phyloP scores from a whole-genome alignment of 2,797 vertebrate species.

The Sciurus vulgaris region DNA sequence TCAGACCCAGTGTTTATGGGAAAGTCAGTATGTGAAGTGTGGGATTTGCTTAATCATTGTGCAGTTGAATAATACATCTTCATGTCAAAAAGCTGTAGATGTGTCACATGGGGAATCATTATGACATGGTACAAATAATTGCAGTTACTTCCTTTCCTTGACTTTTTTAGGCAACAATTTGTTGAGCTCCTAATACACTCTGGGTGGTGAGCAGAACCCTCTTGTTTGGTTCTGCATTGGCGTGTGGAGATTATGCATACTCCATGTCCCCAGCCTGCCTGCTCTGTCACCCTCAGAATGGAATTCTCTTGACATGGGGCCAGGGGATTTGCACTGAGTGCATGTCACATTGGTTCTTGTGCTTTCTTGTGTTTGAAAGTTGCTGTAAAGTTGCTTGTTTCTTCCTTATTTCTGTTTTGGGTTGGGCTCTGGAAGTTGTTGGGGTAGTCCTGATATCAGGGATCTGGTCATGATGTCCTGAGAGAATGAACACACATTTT shows the following conservation, averaged over 20 bases:
- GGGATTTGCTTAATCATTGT: not conserved
- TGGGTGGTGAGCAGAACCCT: not conserved
- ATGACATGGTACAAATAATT: not conserved
- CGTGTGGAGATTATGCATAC: too few relatives aligned
- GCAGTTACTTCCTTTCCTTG: not conserved
- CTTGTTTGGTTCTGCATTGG: not conserved
- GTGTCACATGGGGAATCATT: not conserved
- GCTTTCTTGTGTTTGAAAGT: not conserved
- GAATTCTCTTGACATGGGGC: not conserved
- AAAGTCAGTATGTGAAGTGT: not conserved
- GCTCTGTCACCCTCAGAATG: not conserved
- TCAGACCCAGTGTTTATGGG: not conserved
- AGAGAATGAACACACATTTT: too few relatives aligned
- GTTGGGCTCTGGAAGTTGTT: not conserved
- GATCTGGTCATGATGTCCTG: not conserved
- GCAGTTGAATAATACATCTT: not conserved
- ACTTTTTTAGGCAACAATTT: not conserved
- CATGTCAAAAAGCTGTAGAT: not conserved
- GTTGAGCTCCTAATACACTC: not conserved
- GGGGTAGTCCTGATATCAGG: not conserved
- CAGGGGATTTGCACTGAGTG: not conserved
- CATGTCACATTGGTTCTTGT: rapidly evolving
- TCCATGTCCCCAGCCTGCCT: too few relatives aligned
- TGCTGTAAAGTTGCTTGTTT: rapidly evolving
- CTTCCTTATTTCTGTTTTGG: not conserved